Percentiles rank a stretch among this genome's conserved stretches.
Conservation (phyloP, 2,888 invertebrate genomes). For the Ommatoiulus sabulosus region DNA sequence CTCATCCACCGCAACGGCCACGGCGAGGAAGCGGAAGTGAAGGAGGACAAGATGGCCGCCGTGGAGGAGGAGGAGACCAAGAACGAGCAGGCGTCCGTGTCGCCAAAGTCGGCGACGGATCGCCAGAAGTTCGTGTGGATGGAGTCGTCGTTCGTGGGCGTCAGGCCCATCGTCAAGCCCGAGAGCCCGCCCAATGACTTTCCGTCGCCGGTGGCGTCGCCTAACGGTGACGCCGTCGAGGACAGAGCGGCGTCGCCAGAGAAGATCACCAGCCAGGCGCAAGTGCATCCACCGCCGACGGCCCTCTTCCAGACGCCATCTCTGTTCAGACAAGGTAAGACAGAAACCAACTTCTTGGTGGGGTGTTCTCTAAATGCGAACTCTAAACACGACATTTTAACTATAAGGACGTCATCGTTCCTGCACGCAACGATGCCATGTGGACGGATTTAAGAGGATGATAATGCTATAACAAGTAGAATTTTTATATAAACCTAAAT, state of each 20-base stretch:
- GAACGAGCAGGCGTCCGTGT: neutral
- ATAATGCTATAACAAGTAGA: no score
- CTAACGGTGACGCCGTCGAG: neutral
- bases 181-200: neutral
- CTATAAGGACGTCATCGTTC: no score
- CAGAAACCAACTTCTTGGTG: no score
- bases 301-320: constrained; percentile 44
- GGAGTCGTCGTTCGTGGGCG: constrained; percentile 91
- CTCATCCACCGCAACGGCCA: constrained; percentile 65
- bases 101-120: constrained; percentile 67
- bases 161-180: constrained; percentile 73
- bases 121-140: constrained; percentile 79
- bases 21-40: constrained; percentile 62
- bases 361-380: no score
- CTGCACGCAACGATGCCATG: no score
- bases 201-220: neutral
- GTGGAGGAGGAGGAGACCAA: constrained; percentile 82
- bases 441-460: no score
- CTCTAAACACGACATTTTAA: no score
- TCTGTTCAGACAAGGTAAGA: constrained; percentile 44
- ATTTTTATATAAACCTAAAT: no score
- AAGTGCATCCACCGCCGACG: constrained; percentile 24
- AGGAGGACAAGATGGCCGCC: constrained; percentile 67
- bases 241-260: neutral
- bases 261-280: constrained; percentile 44